Conservation (phyloP, 2,797 vertebrate genomes). For the Moxostoma hubbsi region DNA sequence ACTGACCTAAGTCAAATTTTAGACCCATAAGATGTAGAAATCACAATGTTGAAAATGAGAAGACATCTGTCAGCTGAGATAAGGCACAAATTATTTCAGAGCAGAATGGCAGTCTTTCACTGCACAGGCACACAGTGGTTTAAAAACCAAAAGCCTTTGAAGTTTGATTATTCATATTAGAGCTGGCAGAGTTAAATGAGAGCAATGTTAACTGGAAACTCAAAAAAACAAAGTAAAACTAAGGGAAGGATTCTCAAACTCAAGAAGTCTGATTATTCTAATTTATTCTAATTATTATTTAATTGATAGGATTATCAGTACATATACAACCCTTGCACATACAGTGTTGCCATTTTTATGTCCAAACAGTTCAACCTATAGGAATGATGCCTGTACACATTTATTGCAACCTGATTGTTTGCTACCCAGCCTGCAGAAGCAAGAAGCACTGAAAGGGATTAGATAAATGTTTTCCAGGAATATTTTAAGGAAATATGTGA, state of each 20-base stretch:
- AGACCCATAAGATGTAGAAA: slow-evolving; percentile 56
- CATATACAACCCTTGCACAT: slow-evolving; percentile 44
- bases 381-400: slow-evolving; percentile 43
- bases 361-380: slow-evolving; percentile 18
- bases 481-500: slow-evolving; percentile 75
- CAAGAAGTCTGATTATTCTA: slow-evolving; percentile 60
- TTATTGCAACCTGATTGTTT: slow-evolving; percentile 59
- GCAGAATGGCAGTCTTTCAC: slow-evolving; percentile 39
- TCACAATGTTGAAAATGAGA: slow-evolving; percentile 58
- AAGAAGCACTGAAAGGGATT: slow-evolving; percentile 75
- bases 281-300: slow-evolving; percentile 69
- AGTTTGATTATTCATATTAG: slow-evolving; percentile 60
- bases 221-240: slow-evolving; percentile 38
- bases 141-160: slow-evolving; percentile 58
- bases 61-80: slow-evolving; percentile 66
- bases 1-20: slow-evolving; percentile 52
- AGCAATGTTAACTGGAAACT: slow-evolving; percentile 54
- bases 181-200: slow-evolving; percentile 44
- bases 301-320: slow-evolving; percentile 67
- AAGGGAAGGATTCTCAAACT: slow-evolving; percentile 39
- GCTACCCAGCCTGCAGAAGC: slow-evolving; percentile 65
- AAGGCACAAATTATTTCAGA: slow-evolving; percentile 61
- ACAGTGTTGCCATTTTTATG: neutral
- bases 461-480: slow-evolving; percentile 79
- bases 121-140: slow-evolving; percentile 44